Conservation (phyloP, 1,140 invertebrate genomes). For the Riptortus pedestris region DNA sequence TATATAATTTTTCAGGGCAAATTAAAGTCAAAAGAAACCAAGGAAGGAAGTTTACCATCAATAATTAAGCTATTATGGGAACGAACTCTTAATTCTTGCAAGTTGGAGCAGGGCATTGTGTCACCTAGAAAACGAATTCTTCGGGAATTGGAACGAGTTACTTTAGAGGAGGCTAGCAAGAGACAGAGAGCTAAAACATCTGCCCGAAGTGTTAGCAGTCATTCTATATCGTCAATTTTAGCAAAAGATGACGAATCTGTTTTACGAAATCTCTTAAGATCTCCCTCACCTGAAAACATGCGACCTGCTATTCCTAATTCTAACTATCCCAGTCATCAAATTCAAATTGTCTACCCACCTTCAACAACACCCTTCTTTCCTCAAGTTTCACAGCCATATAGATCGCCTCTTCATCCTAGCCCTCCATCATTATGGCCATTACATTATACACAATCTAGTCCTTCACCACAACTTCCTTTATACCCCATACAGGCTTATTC, state of each 20-base stretch:
- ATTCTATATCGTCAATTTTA: constrained; percentile 35
- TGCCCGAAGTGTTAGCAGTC: constrained; percentile 31
- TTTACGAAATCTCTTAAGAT: constrained; percentile 27
- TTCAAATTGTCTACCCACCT: constrained; percentile 31
- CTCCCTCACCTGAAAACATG: constrained; percentile 26
- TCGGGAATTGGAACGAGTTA: constrained; percentile 59
- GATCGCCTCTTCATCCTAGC: constrained; percentile 20
- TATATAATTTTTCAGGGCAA: background rate
- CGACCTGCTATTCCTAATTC: constrained; percentile 30
- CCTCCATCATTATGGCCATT: constrained; percentile 16
- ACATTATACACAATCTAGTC: constrained; percentile 24
- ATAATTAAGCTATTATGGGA: constrained; percentile 33
- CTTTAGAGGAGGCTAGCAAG: constrained; percentile 46
- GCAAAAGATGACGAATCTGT: constrained; percentile 36
- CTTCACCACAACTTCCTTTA: constrained; percentile 20
- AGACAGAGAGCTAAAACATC: constrained; percentile 33
- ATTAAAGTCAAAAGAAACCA: background rate
- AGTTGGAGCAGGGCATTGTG: constrained; percentile 43
- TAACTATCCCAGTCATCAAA: constrained; percentile 29
- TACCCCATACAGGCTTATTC: constrained; percentile 14
- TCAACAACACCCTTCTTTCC: constrained; percentile 33
- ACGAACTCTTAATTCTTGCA: constrained; percentile 26
- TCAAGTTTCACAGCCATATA: constrained; percentile 27
- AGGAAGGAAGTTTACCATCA: constrained; percentile 21
- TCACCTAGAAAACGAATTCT: constrained; percentile 63